Base-by-base conservation (phyloP, 2,797 vertebrate genomes). In the Aldrovandia affinis region DNA sequence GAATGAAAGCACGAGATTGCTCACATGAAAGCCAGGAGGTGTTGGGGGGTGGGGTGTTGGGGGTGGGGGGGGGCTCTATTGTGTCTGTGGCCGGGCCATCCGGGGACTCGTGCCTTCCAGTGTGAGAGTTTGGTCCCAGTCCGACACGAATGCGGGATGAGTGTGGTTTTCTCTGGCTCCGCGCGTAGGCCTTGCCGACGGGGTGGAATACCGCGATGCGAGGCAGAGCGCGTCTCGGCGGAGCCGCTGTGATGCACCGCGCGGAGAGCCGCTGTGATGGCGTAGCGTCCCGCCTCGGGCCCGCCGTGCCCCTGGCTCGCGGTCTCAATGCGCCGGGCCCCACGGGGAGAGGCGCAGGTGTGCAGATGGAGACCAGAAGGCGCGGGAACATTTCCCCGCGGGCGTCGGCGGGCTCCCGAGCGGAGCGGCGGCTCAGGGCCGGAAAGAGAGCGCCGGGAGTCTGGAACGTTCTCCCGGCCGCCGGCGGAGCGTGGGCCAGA, bases 301-400 rank as follows among this genome's bases (percentile, higher is more conserved):
- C 28, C 14, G 0, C n/a, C n/a, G 10, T 8, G n/a, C 1, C 63
- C n/a, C 10, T 33, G 63, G 63, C 63, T 30, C 28, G 1, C 7
- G 28, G 63, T 65, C 10, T 18, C 1, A 30, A 28, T 33, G 63
- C 18, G 65, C 65, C 36, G 12, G 30, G 65, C 65, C 52, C 52
- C 47, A 50, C 8, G 22, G 33, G 22, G 30, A 14, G 55, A 33
- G 7, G 33, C 36, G 8, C 14, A 57, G 25, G 30, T 33, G 30
- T 36, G 59, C 80, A 81, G 80, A 81, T 81, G 80, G 80, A 81
- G 42, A 63, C 20, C 80, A 68, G 42, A 68, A 81, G 80, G 80
- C 36, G 10, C 9, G 7, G 57, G 59, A 65, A 81, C 57, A 63
- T 28, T 81, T 63, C 80, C 10, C 80, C 61, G 8, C 44, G 59